Evolutionary conservation across 2,797 vertebrate species (phyloP).

Genomic region (Leptatherina wallacei): DNA sequence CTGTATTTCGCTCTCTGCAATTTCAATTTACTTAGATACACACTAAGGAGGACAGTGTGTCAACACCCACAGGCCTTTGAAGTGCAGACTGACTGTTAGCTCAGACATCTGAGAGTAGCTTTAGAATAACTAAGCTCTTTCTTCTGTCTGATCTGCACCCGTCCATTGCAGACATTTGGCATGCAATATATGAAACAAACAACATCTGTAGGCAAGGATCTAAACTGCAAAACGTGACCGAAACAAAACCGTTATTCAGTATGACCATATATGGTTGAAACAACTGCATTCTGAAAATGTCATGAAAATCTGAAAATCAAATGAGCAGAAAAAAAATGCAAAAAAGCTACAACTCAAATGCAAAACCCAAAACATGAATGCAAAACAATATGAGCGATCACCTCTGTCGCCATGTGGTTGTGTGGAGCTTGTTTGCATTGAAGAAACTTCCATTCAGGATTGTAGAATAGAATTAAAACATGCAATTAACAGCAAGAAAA

Average conservation of each 20-base stretch:
- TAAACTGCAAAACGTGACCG: constrained; percentile 16
- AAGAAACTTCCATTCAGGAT: neutral
- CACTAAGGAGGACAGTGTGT: constrained; percentile 64
- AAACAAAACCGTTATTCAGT: constrained; percentile 12
- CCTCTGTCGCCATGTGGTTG: neutral
- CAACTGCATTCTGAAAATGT: neutral
- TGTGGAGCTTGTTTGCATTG: neutral
- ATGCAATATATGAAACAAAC: constrained; percentile 16
- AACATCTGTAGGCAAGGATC: constrained; percentile 5
- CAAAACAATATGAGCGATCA: neutral
- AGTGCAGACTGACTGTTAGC: constrained; percentile 66
- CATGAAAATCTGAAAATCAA: neutral
- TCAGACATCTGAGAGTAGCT: constrained; percentile 65
- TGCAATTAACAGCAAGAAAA: constrained; percentile 1
- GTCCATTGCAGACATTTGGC: constrained; percentile 37
- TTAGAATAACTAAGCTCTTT: constrained; percentile 23
- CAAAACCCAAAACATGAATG: neutral
- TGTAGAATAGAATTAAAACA: neutral
- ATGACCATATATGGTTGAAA: neutral
- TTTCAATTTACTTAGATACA: constrained; percentile 75
- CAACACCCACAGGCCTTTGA: constrained; percentile 73
- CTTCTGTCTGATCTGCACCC: constrained; percentile 25
- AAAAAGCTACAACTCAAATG: neutral
- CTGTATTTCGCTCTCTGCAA: constrained; percentile 51
- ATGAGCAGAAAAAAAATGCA: neutral